Base-by-base conservation (phyloP, 2,888 invertebrate genomes). In the Poecilus cupreus region DNA sequence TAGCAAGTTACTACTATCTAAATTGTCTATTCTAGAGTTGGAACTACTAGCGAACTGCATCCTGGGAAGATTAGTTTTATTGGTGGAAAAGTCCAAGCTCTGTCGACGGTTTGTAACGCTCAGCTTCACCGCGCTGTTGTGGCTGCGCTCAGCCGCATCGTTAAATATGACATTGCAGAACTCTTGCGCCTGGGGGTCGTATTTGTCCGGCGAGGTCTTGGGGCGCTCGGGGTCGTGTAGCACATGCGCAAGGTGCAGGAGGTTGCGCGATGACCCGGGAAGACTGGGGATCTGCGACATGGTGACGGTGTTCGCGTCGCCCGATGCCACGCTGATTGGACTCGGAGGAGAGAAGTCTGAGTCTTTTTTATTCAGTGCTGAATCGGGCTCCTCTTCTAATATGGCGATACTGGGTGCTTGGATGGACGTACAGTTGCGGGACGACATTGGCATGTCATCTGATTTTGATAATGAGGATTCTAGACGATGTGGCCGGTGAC, bases 171-270 rank as follows among this genome's bases (percentile, higher is more conserved):
- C 86, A 77, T 88, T 87, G 86, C 88, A 89, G 83, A 88, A 82
- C 80, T 88, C 87, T 82, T 87, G 87, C 22, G 86, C 85, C 39
- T 88, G 89, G 39, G 89, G 82, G 70, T 88, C 87, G 13, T 89
- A 84, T 37, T 88, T 87, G 80, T 89, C 88, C 0, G 89, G 88
- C 32, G 88, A 87, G 49, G 88, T 89, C 83, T 89, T 89, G 2
- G 89, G 88, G 39, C 89, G 84, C 43, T 88, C 88, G 10, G 85
- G 18, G 84, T 75, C 84, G 24, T 87, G 86, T 0, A 88, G 87
- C 70, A 89, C 82, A 60, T 87, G 87, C 0, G 88, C 87, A 54
- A 89, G 81, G 57, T 87, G 88, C 11, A 88, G 85, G 43, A 88
- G 83, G 80, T 85, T 85, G 43, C 85, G 83, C 11, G 85, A 82